Percentiles rank a stretch among this genome's conserved stretches.
Evolutionary conservation across 1,140 invertebrate genomes (phyloP).

Genomic region (Plutomurus gul): DNA sequence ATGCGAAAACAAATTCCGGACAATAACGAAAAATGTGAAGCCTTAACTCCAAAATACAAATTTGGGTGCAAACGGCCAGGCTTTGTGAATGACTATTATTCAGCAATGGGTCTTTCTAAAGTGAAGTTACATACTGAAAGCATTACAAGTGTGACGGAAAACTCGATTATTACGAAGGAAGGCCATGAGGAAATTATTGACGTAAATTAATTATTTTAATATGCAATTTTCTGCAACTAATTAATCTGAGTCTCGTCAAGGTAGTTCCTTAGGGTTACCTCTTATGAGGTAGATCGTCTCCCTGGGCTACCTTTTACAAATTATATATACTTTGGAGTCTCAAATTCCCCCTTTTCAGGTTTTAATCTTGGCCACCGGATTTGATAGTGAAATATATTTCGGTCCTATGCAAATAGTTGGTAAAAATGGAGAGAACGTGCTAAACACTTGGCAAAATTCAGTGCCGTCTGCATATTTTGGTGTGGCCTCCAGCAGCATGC

Average conservation of each 20-base stretch:
- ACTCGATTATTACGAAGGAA: conserved; percentile 31
- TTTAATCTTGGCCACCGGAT: background rate
- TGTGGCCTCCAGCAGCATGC: background rate
- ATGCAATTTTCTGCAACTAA: too few relatives aligned
- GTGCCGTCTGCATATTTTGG: background rate
- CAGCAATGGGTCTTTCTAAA: background rate
- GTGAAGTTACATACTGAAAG: conserved; percentile 8
- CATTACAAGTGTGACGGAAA: background rate
- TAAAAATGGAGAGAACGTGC: background rate
- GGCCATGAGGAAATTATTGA: background rate
- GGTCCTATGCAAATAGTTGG: background rate
- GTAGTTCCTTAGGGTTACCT: too few relatives aligned
- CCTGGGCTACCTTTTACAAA: too few relatives aligned
- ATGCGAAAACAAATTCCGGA: too few relatives aligned
- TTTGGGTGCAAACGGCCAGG: conserved; percentile 41
- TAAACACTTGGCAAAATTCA: background rate
- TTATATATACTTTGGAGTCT: too few relatives aligned
- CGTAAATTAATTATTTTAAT: too few relatives aligned
- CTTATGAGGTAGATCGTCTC: too few relatives aligned
- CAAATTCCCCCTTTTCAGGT: too few relatives aligned
- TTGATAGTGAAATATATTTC: background rate
- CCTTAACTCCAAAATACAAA: conserved; percentile 34
- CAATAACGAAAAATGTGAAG: too few relatives aligned
- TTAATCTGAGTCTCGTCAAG: too few relatives aligned
- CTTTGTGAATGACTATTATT: conserved; percentile 31